These are phyloP conservation scores for Gonatopus flavifemur DNA, from an alignment of 1,140 invertebrate species.

Conservation along the genomic window DNA sequence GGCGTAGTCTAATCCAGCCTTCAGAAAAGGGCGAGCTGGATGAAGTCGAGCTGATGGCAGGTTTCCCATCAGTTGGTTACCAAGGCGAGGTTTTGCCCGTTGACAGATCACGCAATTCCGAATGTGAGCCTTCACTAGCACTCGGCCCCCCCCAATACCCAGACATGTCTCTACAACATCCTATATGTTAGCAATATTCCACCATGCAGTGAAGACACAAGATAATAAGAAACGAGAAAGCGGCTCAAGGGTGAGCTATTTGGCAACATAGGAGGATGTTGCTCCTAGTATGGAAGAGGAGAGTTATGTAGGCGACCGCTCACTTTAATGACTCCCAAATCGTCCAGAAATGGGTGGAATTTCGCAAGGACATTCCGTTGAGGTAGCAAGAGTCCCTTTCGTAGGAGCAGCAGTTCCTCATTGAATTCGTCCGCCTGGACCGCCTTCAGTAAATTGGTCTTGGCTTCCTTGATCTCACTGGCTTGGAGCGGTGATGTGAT, in stretches of 20 bases:
- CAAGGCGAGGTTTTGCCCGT: constrained; percentile 12
- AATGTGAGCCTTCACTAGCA: constrained; percentile 6
- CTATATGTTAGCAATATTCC: neutral
- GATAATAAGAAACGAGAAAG: neutral
- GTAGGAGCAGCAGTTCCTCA: neutral
- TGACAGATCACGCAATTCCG: constrained; percentile 23
- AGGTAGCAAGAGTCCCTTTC: neutral
- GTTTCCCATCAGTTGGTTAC: constrained; percentile 24
- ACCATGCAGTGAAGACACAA: neutral
- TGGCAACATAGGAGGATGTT: neutral
- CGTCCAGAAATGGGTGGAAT: neutral
- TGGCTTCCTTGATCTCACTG: too few species aligned
- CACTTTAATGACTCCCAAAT: neutral
- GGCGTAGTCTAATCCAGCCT: constrained; percentile 10
- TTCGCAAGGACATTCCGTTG: neutral
- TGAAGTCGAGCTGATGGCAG: constrained; percentile 21
- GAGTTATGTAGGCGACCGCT: neutral
- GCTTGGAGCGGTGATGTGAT: too few species aligned
- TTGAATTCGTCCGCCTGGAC: neutral
- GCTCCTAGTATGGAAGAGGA: neutral
- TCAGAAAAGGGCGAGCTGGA: constrained; percentile 25
- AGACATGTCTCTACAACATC: neutral
- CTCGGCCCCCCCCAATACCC: constrained; percentile 18
- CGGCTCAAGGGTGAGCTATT: neutral
- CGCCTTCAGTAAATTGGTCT: too few species aligned